Percentiles rank a stretch among this genome's conserved stretches.
Evolutionary conservation across 2,888 invertebrate species (phyloP).

Genomic region (Globia sparganii): DNA sequence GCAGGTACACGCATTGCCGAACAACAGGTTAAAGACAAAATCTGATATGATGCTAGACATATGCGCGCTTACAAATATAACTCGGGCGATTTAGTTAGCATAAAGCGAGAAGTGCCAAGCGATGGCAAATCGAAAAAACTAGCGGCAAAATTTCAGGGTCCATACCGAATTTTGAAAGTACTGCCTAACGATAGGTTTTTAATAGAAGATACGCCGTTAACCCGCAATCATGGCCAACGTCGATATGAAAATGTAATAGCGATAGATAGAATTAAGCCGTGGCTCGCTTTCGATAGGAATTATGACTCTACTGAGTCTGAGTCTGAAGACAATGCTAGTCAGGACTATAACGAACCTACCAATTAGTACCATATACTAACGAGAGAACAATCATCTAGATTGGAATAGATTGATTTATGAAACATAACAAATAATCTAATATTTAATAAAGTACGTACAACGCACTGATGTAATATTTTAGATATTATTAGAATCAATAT

Average conservation of each 20-base stretch:
- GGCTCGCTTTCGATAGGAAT: constrained; percentile 9
- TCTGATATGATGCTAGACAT: neutral
- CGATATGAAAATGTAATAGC: constrained; percentile 16
- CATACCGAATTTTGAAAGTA: neutral
- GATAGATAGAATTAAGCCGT: constrained; percentile 13
- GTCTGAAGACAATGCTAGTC: neutral
- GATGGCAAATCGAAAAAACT: neutral
- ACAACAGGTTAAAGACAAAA: neutral
- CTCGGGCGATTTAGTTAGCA: neutral
- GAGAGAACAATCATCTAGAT: neutral
- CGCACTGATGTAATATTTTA: neutral
- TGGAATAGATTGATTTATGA: neutral
- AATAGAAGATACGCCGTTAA: constrained; percentile 20
- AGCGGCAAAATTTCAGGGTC: neutral
- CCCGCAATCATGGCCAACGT: constrained; percentile 12
- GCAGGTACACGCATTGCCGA: neutral
- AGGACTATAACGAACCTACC: neutral
- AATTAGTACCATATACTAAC: neutral
- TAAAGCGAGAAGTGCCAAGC: constrained; percentile 5
- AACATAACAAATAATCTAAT: neutral
- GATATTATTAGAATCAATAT: constrained; percentile 5
- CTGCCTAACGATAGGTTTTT: constrained; percentile 14
- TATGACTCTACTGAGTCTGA: neutral
- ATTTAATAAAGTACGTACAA: neutral
- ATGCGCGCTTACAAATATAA: neutral